Evolutionary conservation across 2,113 vertebrate species (phyloP).

Genomic region (Sisor rabdophorus): DNA sequence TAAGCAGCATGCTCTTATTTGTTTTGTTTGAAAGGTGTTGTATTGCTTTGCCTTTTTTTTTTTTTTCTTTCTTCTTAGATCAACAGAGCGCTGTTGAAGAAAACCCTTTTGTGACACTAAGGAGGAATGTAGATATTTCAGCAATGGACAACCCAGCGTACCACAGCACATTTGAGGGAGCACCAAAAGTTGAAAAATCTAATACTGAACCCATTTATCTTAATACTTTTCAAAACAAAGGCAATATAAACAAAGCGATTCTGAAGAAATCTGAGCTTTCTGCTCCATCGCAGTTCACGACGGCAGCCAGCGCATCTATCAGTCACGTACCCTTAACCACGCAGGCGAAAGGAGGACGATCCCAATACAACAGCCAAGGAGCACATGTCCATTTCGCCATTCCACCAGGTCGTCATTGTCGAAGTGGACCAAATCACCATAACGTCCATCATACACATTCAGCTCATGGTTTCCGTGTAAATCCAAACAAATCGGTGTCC

Average conservation of each 20-base stretch:
- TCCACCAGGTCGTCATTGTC: constrained; percentile 55
- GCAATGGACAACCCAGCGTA: constrained; percentile 92
- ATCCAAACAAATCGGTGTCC: constrained; percentile 18
- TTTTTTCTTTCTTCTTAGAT: constrained; percentile 65
- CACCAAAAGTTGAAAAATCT: constrained; percentile 82
- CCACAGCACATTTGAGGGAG: constrained; percentile 78
- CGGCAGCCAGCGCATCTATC: constrained; percentile 54
- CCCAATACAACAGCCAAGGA: constrained; percentile 46
- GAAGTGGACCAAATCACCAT: not conserved
- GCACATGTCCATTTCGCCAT: constrained; percentile 61
- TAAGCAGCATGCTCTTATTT: not conserved
- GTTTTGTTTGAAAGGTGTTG: not conserved
- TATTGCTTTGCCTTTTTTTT: constrained; percentile 17
- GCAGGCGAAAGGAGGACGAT: constrained; percentile 66
- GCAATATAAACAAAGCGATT: constrained; percentile 74
- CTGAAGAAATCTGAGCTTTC: constrained; percentile 81
- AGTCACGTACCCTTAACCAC: constrained; percentile 62
- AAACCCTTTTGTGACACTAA: constrained; percentile 90
- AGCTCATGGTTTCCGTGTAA: constrained; percentile 3
- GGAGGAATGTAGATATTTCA: constrained; percentile 87
- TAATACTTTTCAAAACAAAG: constrained; percentile 84
- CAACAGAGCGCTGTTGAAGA: constrained; percentile 92
- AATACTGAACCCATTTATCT: constrained; percentile 93
- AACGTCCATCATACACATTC: constrained; percentile 17
- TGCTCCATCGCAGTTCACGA: constrained; percentile 56